phyloP scores from a whole-genome alignment of 2,113 vertebrate genomes.

The Oenanthe oenanthe region DNA sequence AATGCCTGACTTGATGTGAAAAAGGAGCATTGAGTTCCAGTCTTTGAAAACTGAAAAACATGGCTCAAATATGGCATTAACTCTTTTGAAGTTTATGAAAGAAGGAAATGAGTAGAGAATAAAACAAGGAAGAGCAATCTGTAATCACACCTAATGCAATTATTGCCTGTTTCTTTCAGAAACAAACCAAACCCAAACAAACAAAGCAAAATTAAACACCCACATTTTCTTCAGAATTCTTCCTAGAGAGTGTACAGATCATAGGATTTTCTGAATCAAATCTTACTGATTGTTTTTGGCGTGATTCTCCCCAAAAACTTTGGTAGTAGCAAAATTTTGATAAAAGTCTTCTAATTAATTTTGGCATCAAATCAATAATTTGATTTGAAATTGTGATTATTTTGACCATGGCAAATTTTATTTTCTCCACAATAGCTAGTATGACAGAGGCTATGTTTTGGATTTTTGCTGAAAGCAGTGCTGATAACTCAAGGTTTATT shows the following conservation, averaged over 20 bases:
- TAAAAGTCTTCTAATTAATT: not conserved
- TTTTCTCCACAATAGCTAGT: not conserved
- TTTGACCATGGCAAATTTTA: not conserved
- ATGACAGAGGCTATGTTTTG: not conserved
- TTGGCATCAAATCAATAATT: not conserved
- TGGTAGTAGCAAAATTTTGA: accelerated
- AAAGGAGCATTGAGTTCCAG: not conserved
- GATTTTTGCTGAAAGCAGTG: not conserved
- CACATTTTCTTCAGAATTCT: not conserved
- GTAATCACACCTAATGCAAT: not conserved
- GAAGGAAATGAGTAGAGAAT: not conserved
- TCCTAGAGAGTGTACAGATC: not conserved
- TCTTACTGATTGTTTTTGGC: not conserved
- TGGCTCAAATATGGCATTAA: not conserved
- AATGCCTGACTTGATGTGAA: not conserved
- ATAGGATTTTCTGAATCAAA: not conserved
- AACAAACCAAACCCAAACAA: not conserved
- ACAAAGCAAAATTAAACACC: not conserved
- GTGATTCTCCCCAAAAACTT: not conserved
- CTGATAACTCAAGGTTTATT: not conserved
- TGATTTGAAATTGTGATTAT: not conserved
- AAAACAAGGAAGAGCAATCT: not conserved
- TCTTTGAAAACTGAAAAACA: not conserved
- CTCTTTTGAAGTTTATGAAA: not conserved
- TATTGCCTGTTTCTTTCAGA: not conserved